These are phyloP conservation scores for Rotaria sp. DNA, from an alignment of 2,888 invertebrate species.

Conservation along the genomic window DNA sequence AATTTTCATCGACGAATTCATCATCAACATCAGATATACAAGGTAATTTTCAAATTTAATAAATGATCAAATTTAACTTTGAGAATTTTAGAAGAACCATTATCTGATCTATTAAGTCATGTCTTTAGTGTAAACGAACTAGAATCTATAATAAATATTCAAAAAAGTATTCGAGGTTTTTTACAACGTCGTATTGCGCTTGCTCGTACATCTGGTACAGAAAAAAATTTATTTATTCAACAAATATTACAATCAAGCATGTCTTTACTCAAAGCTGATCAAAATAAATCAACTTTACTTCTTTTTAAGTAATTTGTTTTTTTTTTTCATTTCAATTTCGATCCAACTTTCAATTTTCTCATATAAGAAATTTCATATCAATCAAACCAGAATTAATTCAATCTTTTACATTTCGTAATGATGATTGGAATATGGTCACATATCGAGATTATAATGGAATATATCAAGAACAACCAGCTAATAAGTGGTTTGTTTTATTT, in stretches of 20 bases:
- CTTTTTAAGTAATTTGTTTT: not conserved
- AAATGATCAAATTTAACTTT: not conserved
- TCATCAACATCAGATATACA: not conserved
- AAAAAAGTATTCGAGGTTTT: slow-evolving; percentile 50
- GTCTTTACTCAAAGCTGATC: not conserved
- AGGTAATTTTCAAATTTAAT: not conserved
- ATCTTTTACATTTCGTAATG: slow-evolving; percentile 51
- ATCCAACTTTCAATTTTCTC: not conserved
- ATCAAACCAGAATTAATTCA: slow-evolving; percentile 50
- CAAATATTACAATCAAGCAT: not conserved
- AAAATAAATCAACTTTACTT: not conserved
- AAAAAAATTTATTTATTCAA: not conserved
- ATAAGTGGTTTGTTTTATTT: slow-evolving; percentile 55
- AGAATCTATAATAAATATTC: slow-evolving; percentile 43
- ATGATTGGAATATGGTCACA: slow-evolving; percentile 55
- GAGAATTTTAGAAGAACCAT: not conserved
- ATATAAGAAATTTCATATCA: slow-evolving; percentile 50
- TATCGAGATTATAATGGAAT: slow-evolving; percentile 52
- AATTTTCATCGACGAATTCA: not conserved
- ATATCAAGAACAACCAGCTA: slow-evolving; percentile 51
- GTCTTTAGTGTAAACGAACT: not conserved
- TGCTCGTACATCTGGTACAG: slow-evolving; percentile 45
- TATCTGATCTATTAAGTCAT: not conserved
- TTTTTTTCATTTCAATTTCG: not conserved
- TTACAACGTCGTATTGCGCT: slow-evolving; percentile 48